Evolutionary conservation across 2,113 vertebrate genomes (phyloP).

Genomic region (Acanthisitta chloris): DNA sequence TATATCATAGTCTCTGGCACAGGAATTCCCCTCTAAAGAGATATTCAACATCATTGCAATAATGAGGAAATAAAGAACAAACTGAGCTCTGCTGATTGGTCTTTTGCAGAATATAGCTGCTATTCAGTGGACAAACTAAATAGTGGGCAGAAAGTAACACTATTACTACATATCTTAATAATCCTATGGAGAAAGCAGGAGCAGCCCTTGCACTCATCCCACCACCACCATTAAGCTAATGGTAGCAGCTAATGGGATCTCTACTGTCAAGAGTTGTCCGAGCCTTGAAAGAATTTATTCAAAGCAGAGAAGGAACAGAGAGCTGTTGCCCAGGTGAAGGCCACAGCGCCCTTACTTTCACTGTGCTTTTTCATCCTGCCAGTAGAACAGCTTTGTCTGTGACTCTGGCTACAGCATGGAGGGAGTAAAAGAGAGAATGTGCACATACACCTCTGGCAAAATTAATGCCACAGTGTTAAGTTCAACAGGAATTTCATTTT

Average conservation of each 20-base stretch:
- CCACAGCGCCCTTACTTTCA: background rate
- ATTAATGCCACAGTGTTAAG: background rate
- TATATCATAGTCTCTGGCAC: background rate
- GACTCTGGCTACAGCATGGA: background rate
- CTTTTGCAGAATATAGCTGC: background rate
- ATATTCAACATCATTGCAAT: background rate
- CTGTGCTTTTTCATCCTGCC: background rate
- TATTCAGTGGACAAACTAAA: background rate
- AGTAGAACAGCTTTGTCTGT: background rate
- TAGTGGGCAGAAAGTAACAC: background rate
- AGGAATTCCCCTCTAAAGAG: background rate
- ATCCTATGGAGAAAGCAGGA: background rate
- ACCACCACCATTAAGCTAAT: background rate
- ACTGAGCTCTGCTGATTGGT: background rate
- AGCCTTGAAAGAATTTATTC: background rate
- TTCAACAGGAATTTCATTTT: background rate
- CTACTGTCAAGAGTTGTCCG: background rate
- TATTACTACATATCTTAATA: background rate
- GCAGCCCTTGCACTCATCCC: background rate
- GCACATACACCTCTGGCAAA: background rate
- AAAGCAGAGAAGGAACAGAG: background rate
- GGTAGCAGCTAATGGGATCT: background rate
- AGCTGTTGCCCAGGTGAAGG: background rate
- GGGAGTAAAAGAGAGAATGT: background rate
- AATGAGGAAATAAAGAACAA: background rate